Evolutionary conservation across 2,113 vertebrate species (phyloP).

Genomic region (Scartelaos histophorus): DNA sequence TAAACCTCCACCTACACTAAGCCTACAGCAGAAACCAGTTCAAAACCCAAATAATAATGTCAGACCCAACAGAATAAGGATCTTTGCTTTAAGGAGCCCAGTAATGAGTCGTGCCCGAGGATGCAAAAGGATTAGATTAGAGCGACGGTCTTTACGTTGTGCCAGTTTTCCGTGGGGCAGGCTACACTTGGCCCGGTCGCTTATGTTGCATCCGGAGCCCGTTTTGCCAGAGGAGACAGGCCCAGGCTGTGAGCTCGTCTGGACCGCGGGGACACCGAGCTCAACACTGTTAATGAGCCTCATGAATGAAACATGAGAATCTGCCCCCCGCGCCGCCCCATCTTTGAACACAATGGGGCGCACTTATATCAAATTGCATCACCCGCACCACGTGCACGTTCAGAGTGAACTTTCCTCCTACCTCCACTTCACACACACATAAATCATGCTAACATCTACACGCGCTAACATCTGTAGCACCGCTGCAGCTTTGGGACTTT

Average conservation of each 20-base stretch:
- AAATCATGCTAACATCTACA: slow-evolving; percentile 7
- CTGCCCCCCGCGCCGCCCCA: slow-evolving; percentile 37
- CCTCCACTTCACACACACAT: slow-evolving; percentile 6
- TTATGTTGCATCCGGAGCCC: slow-evolving; percentile 53
- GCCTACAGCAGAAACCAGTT: neutral
- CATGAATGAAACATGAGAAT: slow-evolving; percentile 74
- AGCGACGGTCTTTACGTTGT: neutral
- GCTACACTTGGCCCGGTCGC: slow-evolving; percentile 46
- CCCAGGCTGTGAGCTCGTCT: slow-evolving; percentile 45
- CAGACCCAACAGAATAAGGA: neutral
- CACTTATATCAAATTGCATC: slow-evolving; percentile 52
- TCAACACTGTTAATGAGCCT: slow-evolving; percentile 68
- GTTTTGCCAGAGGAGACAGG: slow-evolving; percentile 56
- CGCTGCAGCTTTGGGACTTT: slow-evolving; percentile 20
- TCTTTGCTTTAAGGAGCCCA: neutral
- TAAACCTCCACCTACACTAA: too few species aligned
- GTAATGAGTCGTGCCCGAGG: neutral
- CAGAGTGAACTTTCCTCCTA: slow-evolving; percentile 14
- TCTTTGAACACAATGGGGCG: slow-evolving; percentile 57
- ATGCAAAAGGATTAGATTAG: neutral
- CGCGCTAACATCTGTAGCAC: slow-evolving; percentile 14
- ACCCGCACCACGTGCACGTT: slow-evolving; percentile 7
- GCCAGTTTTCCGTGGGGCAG: slow-evolving; percentile 56
- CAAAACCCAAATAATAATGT: neutral
- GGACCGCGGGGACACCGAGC: slow-evolving; percentile 52